A percentile compares a stretch with the other conserved stretches of the same genome.
Conservation (phyloP, 2,113 vertebrate genomes). For the Erpornis zantholeuca region DNA sequence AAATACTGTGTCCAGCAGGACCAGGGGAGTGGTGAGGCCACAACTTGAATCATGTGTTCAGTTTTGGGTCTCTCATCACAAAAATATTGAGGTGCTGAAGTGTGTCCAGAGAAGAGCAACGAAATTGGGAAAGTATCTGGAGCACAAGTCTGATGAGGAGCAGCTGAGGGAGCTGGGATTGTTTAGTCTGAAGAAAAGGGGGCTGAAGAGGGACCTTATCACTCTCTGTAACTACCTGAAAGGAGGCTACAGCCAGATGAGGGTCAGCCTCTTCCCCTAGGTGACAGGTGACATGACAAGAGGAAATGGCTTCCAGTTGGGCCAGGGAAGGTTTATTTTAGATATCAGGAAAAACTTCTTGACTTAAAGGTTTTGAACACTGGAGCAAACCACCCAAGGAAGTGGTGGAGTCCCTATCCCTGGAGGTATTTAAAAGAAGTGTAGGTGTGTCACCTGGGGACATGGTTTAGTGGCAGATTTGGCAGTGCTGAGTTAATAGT, state of each 20-base stretch:
- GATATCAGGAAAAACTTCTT: neutral
- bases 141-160: neutral
- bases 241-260: accelerated
- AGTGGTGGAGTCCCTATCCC: neutral
- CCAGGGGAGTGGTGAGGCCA: neutral
- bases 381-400: neutral
- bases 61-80: neutral
- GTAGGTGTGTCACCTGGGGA: no score
- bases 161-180: accelerated
- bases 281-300: neutral
- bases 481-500: neutral
- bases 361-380: accelerated
- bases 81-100: neutral
- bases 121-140: neutral
- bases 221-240: neutral
- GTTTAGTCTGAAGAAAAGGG: neutral
- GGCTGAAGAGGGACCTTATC: neutral
- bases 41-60: neutral
- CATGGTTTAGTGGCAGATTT: neutral
- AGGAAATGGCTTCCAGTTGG: neutral
- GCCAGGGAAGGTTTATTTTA: neutral
- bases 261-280: accelerated
- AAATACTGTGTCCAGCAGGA: neutral
- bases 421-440: neutral
- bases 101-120: accelerated